A percentile compares a stretch with the other conserved stretches of the same genome.
phyloP scores from a whole-genome alignment of 2,797 vertebrate species.

The Sciurus carolinensis region DNA sequence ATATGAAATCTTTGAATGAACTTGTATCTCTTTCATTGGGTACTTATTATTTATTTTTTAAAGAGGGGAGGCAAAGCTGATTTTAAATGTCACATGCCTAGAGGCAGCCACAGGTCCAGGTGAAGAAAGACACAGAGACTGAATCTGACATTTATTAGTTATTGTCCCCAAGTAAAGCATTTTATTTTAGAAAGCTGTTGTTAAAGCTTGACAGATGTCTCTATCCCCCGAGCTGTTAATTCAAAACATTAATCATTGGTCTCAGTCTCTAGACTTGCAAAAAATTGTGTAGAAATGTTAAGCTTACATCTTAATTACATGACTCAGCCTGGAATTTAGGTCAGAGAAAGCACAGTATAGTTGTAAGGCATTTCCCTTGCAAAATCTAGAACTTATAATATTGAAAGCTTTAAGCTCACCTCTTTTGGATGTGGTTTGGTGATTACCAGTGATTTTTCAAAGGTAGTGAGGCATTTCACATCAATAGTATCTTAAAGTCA shows the following conservation, averaged over 20 bases:
- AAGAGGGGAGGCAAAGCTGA: neutral
- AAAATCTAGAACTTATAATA: neutral
- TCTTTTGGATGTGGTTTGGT: neutral
- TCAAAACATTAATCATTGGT: conserved; percentile 35
- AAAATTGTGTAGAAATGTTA: neutral
- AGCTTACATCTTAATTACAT: conserved; percentile 51
- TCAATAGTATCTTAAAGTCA: neutral
- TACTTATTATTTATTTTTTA: neutral
- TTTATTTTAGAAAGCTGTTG: conserved; percentile 20
- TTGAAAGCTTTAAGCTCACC: neutral
- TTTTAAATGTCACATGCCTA: conserved; percentile 39
- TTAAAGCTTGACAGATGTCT: conserved; percentile 46
- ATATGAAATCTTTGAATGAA: neutral
- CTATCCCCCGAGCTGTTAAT: conserved; percentile 36
- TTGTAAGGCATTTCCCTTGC: neutral
- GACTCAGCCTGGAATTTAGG: neutral
- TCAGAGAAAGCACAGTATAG: neutral
- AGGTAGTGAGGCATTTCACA: neutral
- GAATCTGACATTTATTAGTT: conserved; percentile 49
- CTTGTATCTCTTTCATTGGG: neutral
- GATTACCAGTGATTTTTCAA: neutral
- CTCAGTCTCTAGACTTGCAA: conserved; percentile 41
- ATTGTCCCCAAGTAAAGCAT: conserved; percentile 36
- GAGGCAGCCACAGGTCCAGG: neutral
- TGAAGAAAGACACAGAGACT: neutral